These are phyloP conservation scores for Ephestia elutella DNA, from an alignment of 1,140 invertebrate species.

Conservation along the genomic window DNA sequence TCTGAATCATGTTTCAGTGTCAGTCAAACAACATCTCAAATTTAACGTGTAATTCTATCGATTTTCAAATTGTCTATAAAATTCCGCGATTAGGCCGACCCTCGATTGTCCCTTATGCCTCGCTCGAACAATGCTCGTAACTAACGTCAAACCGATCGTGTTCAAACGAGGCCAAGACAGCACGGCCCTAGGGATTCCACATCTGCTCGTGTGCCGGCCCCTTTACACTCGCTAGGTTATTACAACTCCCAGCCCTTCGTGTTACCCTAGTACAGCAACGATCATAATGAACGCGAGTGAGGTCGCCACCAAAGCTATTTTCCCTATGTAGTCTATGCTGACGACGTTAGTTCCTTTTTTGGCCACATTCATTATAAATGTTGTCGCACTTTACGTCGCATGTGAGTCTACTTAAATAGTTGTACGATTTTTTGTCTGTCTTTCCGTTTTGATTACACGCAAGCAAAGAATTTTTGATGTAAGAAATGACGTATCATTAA, in stretches of 20 bases:
- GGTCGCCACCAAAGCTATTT: too few species aligned
- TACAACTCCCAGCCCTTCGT: conserved; percentile 28
- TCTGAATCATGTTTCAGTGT: too few species aligned
- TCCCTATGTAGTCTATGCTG: too few species aligned
- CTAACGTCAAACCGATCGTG: conserved; percentile 51
- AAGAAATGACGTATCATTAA: too few species aligned
- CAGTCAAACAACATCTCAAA: background rate
- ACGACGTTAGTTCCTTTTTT: too few species aligned
- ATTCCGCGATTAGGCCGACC: conserved; percentile 18
- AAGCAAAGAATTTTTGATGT: background rate
- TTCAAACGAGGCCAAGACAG: conserved; percentile 45
- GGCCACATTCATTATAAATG: too few species aligned
- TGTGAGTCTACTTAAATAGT: too few species aligned
- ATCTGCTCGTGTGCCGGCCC: conserved; percentile 45
- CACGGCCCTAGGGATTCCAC: conserved; percentile 32
- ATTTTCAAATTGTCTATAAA: conserved; percentile 51
- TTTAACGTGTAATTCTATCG: background rate
- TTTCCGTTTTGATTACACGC: background rate
- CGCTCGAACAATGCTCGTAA: conserved; percentile 33
- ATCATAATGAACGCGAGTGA: too few species aligned
- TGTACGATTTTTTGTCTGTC: background rate
- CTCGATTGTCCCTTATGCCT: conserved; percentile 33
- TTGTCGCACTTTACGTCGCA: too few species aligned
- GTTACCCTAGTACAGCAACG: conserved; percentile 22
- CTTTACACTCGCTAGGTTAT: conserved; percentile 10